Evolutionary conservation across 1,140 invertebrate species (phyloP), one percentile per base, ranked within the genome.

Genomic region (Lineus longissimus): DNA sequence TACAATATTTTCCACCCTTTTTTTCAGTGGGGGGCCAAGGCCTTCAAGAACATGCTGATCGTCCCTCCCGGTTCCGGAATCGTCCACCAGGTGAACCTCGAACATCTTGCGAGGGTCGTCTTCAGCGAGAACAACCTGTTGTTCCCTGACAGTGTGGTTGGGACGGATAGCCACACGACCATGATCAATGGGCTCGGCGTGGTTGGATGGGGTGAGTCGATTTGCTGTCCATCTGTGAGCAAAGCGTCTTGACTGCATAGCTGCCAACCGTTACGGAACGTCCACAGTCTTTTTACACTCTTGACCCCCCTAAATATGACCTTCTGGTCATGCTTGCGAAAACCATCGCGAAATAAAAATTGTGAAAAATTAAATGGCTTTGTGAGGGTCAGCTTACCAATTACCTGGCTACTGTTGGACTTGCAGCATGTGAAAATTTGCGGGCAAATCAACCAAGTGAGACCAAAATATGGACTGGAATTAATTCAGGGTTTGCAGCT

Each of bases 31-130:
- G 95, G 95, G 55, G 92, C 95, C 0, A 91, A 92, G 76, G 92
- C 94, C 0, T 93, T 99, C 68, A 84, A 92, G 76, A 98, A 98
- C 76, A 95, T 98, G 91, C 81, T 95, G 70, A 98, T 98, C 65
- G 92, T 99, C 11, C 97, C 97, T 25, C 97, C 97, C 2, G 97
- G 96, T 15, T 96, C 92, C 67, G 96, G 97, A 11, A 99, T 99
- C 66, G 93, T 97, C 0, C 97, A 99, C 84, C 94, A 99, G 86
- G 95, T 98, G 0, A 98, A 98, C 82, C 84, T 98, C 68, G 95
- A 98, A 78, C 97, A 96, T 76, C 79, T 98, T 45, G 95, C 94
- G 0, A 85, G 95, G 62, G 94, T 98, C n/a, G 95, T 98, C 1
- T 98, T 97, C 75, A 86, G 86, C 31, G 87, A 87, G 2, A 72